Conservation (phyloP, 2,888 invertebrate genomes). For the Dolomedes plantarius region DNA sequence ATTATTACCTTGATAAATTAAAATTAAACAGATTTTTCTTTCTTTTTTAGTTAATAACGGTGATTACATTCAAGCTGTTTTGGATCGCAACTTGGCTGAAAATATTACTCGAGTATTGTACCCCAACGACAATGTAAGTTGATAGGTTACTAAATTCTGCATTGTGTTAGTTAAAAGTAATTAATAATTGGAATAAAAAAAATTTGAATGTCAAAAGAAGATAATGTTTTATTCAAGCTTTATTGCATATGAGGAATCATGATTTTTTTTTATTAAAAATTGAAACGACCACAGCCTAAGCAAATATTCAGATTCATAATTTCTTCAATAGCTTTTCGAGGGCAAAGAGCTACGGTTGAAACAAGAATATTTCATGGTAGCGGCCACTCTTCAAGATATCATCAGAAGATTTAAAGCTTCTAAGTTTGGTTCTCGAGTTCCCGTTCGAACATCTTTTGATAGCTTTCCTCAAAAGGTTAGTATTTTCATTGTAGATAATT, state of each 20-base stretch:
- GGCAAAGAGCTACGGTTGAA: slow-evolving; percentile 98
- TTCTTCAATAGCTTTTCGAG: slow-evolving; percentile 85
- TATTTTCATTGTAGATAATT: too few species aligned
- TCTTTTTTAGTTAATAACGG: slow-evolving; percentile 93
- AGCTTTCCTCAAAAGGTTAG: slow-evolving; percentile 84
- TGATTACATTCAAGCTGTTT: slow-evolving; percentile 98
- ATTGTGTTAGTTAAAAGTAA: too few species aligned
- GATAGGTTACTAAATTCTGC: too few species aligned
- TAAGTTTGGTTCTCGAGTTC: slow-evolving; percentile 91
- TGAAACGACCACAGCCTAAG: too few species aligned
- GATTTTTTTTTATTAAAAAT: too few species aligned
- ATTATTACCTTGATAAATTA: too few species aligned
- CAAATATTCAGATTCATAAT: too few species aligned
- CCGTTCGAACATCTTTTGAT: slow-evolving; percentile 90
- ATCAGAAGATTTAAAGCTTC: slow-evolving; percentile 96
- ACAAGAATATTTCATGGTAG: slow-evolving; percentile 99
- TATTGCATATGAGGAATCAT: too few species aligned
- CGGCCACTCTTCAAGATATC: slow-evolving; percentile 97
- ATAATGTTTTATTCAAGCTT: too few species aligned
- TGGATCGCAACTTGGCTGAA: slow-evolving; percentile 97
- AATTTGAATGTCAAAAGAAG: too few species aligned
- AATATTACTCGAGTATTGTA: slow-evolving; percentile 98
- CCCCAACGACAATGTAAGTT: slow-evolving; percentile 92
- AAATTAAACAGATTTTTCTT: too few species aligned
- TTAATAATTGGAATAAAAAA: too few species aligned